These are phyloP conservation scores for Prorops nasuta DNA, from an alignment of 1,140 invertebrate genomes.

Conservation along the genomic window DNA sequence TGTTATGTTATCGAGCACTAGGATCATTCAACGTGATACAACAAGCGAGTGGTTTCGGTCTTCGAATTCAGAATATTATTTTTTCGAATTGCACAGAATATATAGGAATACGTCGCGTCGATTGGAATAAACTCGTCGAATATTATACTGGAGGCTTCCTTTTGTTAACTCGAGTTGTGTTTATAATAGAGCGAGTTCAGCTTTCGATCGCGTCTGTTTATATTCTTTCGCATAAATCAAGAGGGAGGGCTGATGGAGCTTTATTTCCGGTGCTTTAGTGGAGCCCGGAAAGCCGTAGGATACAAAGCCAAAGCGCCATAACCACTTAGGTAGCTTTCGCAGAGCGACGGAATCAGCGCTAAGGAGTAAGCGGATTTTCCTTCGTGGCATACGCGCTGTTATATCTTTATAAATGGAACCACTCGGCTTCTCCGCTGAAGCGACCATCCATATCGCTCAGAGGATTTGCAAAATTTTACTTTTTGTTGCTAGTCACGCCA, in stretches of 20 bases:
- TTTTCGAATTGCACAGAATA: too few relatives aligned
- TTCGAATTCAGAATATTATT: too few relatives aligned
- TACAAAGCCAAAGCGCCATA: conserved; percentile 41
- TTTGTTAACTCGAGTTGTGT: too few relatives aligned
- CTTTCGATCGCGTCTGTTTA: too few relatives aligned
- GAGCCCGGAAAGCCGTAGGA: conserved; percentile 20
- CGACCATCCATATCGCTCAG: conserved; percentile 32
- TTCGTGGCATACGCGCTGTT: conserved; percentile 32
- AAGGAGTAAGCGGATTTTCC: conserved; percentile 41
- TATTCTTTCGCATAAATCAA: conserved; percentile 10
- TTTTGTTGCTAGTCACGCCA: conserved; percentile 21
- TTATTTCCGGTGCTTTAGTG: conserved; percentile 24
- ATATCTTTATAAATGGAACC: conserved; percentile 54
- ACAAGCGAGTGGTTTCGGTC: too few relatives aligned
- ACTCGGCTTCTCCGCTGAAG: conserved; percentile 23
- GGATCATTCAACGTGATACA: too few relatives aligned
- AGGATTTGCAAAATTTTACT: conserved; percentile 44
- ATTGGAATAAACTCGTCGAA: too few relatives aligned
- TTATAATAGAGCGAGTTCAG: too few relatives aligned
- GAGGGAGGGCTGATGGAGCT: conserved; percentile 7
- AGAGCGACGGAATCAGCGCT: conserved; percentile 18
- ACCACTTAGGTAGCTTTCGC: conserved; percentile 41
- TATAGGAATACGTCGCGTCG: too few relatives aligned
- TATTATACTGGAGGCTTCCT: too few relatives aligned
- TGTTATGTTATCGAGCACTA: too few relatives aligned